Conservation (phyloP, 35 echinoderm and acorn worm genomes). For the Strongylocentrotus purpuratus region DNA sequence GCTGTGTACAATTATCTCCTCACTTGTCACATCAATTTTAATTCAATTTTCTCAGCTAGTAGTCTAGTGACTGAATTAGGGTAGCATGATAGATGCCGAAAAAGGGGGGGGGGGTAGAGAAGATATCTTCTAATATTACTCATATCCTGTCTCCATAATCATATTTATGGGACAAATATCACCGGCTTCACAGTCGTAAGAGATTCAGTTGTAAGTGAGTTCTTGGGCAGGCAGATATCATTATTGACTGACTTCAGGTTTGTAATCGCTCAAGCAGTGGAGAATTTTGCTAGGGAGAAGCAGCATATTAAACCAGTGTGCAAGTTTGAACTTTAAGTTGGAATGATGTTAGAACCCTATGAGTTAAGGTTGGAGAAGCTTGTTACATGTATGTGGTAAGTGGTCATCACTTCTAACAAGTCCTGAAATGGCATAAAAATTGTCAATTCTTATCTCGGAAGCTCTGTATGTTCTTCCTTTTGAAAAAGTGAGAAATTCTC, state of each 20-base stretch:
- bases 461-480: too few relatives aligned
- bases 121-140: background rate
- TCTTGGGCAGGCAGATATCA: background rate
- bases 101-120: background rate
- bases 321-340: background rate
- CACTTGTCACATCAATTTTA: background rate
- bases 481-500: too few relatives aligned
- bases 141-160: background rate
- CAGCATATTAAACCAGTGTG: background rate
- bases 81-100: background rate
- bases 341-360: background rate
- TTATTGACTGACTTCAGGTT: too few relatives aligned
- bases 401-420: background rate
- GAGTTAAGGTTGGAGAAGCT: background rate
- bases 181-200: background rate
- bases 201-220: background rate
- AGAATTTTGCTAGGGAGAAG: background rate
- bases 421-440: background rate
- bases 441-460: too few relatives aligned
- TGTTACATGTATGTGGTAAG: background rate
- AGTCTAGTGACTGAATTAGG: background rate
- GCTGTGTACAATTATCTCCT: background rate
- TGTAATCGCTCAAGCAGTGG: background rate
- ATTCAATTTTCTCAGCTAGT: background rate
- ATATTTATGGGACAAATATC: background rate